Conservation (phyloP, 2,113 vertebrate species). For the Phalacrocorax carbo region DNA sequence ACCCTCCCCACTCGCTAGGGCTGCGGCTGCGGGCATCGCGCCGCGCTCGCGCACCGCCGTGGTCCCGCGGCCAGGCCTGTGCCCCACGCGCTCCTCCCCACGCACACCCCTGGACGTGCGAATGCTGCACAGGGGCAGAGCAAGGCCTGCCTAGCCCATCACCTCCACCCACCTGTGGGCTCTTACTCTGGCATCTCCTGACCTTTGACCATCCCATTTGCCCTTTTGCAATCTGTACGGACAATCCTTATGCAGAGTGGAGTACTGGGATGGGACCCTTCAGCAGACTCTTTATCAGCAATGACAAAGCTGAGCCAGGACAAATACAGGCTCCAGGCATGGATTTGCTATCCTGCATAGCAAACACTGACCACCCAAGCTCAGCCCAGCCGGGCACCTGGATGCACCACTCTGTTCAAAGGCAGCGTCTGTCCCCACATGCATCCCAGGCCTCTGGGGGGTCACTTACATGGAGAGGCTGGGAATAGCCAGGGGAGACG, state of each 20-base stretch:
- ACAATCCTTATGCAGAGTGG: accelerated
- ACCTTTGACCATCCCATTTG: not conserved
- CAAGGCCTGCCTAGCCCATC: not conserved
- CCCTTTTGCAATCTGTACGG: not conserved
- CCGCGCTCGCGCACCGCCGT: accelerated
- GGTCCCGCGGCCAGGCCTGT: accelerated
- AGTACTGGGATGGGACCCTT: accelerated
- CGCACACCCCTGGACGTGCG: accelerated
- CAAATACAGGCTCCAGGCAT: not conserved
- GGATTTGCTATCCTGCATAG: accelerated
- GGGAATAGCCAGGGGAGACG: conserved; percentile 75
- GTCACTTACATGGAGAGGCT: conserved; percentile 83
- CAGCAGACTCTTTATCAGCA: not conserved
- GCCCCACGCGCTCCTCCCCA: accelerated
- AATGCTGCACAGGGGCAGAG: not conserved
- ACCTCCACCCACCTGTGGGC: not conserved
- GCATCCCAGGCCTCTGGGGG: accelerated
- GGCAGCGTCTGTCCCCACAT: accelerated
- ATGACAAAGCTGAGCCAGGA: not conserved
- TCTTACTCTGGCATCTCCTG: not conserved
- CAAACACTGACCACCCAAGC: not conserved
- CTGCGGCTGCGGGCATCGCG: not conserved
- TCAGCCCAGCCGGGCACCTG: not conserved
- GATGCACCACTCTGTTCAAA: not conserved
- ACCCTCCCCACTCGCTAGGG: not conserved